phyloP scores from a whole-genome alignment of 2,888 invertebrate species.

The Synergus laeviventris region DNA sequence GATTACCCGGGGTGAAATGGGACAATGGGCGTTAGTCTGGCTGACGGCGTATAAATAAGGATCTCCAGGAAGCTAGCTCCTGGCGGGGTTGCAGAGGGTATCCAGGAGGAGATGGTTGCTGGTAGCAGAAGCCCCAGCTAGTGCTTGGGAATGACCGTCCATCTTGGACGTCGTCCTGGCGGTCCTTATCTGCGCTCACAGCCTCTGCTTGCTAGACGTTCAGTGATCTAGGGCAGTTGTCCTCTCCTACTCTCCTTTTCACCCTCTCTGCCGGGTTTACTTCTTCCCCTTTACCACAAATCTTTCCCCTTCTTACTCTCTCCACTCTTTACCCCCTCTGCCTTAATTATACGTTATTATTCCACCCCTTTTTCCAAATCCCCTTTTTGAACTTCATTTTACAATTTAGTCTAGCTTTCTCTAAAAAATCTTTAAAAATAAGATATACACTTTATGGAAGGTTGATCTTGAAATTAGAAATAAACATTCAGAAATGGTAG shows the following conservation, averaged over 20 bases:
- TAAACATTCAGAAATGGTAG: no score
- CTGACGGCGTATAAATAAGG: constrained; percentile 75
- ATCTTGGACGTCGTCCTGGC: constrained; percentile 75
- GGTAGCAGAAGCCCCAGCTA: constrained; percentile 64
- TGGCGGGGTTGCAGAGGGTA: constrained; percentile 57
- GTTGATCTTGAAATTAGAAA: no score
- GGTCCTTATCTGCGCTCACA: constrained; percentile 76
- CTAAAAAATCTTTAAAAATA: no score
- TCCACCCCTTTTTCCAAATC: constrained; percentile 30
- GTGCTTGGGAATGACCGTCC: constrained; percentile 74
- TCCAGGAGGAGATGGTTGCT: constrained; percentile 63
- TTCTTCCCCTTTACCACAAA: constrained; percentile 40
- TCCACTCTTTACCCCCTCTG: constrained; percentile 49
- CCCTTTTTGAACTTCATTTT: no score
- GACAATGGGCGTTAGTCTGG: constrained; percentile 76
- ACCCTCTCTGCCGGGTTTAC: constrained; percentile 43
- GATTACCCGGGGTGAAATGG: constrained; percentile 75
- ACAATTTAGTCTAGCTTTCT: no score
- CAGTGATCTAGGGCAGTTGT: constrained; percentile 74
- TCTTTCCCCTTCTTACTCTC: constrained; percentile 49
- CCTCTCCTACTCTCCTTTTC: constrained; percentile 59
- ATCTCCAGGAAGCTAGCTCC: constrained; percentile 71
- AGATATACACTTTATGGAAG: no score
- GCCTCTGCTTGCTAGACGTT: constrained; percentile 75
- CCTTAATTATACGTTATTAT: constrained; percentile 67